Base-by-base conservation (phyloP, 2,888 invertebrate genomes). In the Drosophila colorata region DNA sequence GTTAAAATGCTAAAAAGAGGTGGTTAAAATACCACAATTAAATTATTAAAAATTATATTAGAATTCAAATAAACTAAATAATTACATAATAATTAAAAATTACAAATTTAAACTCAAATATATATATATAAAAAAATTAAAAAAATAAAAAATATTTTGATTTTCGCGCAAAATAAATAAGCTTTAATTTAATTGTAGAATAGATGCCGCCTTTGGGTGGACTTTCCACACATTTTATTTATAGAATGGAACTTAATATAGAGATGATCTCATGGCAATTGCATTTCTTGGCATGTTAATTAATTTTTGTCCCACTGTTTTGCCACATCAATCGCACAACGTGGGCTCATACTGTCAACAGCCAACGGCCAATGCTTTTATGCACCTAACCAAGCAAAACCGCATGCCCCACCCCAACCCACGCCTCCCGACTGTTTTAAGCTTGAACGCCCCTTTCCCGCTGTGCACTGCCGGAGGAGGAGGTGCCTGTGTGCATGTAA, bases 401-500 rank as follows among this genome's bases (percentile, higher is more conserved):
- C 40, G 14, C 37, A 20, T 8, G n/a, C 28, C 44, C 18, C 28
- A 9, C 28, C 49, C 25, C 18, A 37, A 7, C 18, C 35, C n/a
- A 25, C 13, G 3, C 2, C 18, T 0, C 18, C 6, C 25, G 16
- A 18, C 18, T 33, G 31, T 16, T 31, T 43, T 23, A 53, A 53
- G 53, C 35, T n/a, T 23, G 25, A 23, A 14, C 31, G 16, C 37
- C 31, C 41, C 18, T 31, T 46, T 60, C 74, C 60, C 48, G 61
- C 75, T 61, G 63, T 60, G 78, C 41, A 56, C 47, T 35, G 47
- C 41, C 11, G 1, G 18, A 7, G 8, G 31, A 14, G 48, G 18
- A 23, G 9, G 16, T 56, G 53, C 46, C 57, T 63, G 55, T 66
- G 49, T 61, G 78, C 74, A 83, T 71, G 88, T 86, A 88, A 83